Percentiles rank a stretch among this genome's conserved stretches.
Evolutionary conservation across 2,888 invertebrate species (phyloP).

Genomic region (Andrena flavipes): DNA sequence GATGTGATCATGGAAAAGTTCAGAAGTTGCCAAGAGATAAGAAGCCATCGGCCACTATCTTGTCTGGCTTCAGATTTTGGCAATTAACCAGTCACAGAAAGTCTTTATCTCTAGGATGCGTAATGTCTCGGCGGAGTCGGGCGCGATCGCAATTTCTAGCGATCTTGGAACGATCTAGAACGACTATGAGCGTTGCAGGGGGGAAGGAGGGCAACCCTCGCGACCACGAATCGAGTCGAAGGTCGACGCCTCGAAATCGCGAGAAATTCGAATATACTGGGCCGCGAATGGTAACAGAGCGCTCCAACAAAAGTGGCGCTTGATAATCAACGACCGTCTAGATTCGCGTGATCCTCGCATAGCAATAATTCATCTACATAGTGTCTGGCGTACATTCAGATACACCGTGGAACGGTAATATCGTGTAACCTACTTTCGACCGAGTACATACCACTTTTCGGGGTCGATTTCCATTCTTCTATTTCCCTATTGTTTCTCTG

Average conservation of each 20-base stretch:
- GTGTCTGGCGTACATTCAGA: constrained; percentile 1
- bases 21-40: constrained; percentile 53
- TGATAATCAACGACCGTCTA: constrained; percentile 46
- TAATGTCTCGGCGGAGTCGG: constrained; percentile 10
- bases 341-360: constrained; percentile 43
- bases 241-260: constrained; percentile 11
- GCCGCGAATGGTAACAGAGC: constrained; percentile 12
- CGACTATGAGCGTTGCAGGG: constrained; percentile 7
- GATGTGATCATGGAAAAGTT: constrained; percentile 50
- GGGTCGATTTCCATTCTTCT: background rate
- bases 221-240: too few relatives aligned
- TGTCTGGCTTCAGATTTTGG: constrained; percentile 42
- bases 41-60: constrained; percentile 43
- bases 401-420: constrained; percentile 33
- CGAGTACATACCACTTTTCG: background rate
- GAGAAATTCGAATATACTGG: constrained; percentile 22
- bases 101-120: constrained; percentile 52
- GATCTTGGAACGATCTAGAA: constrained; percentile 7
- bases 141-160: constrained; percentile 10
- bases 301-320: constrained; percentile 20
- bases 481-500: background rate
- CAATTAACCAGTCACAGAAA: constrained; percentile 47
- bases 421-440: constrained; percentile 32
- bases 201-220: background rate
- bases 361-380: constrained; percentile 20